A percentile compares a stretch with the other conserved stretches of the same genome.
These are phyloP conservation scores for Semaprochilodus insignis DNA, from an alignment of 2,797 vertebrate species.

Conservation along the genomic window DNA sequence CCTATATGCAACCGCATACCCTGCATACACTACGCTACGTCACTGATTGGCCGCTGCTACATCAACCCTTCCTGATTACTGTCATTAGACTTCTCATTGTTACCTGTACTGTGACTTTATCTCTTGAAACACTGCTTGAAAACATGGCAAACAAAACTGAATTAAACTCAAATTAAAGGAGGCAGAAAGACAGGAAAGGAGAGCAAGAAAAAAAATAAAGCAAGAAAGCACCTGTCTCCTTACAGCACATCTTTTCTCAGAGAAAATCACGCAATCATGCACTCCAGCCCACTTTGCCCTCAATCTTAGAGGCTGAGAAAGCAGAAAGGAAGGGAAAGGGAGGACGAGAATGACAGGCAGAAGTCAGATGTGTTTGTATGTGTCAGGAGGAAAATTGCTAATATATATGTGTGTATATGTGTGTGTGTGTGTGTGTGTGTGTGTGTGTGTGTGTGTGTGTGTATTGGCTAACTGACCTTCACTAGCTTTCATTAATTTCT, in stretches of 20 bases:
- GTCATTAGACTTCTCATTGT: no score
- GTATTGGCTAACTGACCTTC: background rate
- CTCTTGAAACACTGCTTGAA: background rate
- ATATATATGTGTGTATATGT: no score
- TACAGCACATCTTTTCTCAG: background rate
- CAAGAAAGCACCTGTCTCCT: background rate
- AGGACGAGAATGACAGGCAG: background rate
- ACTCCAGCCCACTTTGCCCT: slow-evolving; percentile 2
- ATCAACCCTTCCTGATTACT: no score
- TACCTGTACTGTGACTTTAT: background rate
- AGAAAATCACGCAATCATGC: slow-evolving; percentile 4
- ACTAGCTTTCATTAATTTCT: slow-evolving; percentile 6
- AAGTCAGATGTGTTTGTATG: slow-evolving; percentile 7
- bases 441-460: no score
- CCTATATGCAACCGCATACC: no score
- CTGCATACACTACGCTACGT: no score
- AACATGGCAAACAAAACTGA: background rate
- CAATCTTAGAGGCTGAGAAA: background rate
- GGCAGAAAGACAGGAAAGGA: background rate
- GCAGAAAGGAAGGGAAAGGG: background rate
- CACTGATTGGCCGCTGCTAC: no score
- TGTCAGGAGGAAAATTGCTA: background rate
- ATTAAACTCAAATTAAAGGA: background rate
- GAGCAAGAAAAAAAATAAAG: background rate
- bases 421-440: no score